These are phyloP conservation scores for Chromoteleia sp. DNA, from an alignment of 2,888 invertebrate genomes.

Conservation along the genomic window DNA sequence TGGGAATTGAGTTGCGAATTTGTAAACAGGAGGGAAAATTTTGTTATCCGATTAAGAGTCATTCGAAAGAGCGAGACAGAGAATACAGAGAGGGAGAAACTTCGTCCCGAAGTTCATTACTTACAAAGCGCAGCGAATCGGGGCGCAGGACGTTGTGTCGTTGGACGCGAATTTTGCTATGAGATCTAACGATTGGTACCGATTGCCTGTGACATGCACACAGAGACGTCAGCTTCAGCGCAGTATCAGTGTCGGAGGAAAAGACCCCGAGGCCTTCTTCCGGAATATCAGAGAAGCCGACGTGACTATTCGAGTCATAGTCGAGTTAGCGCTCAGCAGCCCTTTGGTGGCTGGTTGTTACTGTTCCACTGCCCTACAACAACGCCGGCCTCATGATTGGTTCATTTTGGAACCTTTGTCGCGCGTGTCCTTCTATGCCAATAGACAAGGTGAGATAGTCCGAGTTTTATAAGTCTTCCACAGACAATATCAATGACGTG, in stretches of 20 bases:
- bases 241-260: constrained; percentile 25
- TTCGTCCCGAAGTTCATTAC: too few species aligned
- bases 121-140: too few species aligned
- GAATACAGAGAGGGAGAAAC: too few species aligned
- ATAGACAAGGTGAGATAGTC: constrained; percentile 94
- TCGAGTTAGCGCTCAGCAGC: constrained; percentile 74
- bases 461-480: too few species aligned
- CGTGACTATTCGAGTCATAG: constrained; percentile 66
- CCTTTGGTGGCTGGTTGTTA: constrained; percentile 78
- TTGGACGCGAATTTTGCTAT: too few species aligned
- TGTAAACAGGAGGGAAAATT: too few species aligned
- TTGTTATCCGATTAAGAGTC: too few species aligned
- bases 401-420: constrained; percentile 98
- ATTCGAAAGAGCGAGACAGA: too few species aligned
- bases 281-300: constrained; percentile 41
- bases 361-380: constrained; percentile 82
- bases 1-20: too few species aligned
- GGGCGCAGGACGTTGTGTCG: too few species aligned
- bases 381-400: constrained; percentile 92
- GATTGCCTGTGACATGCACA: constrained; percentile 25
- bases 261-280: constrained; percentile 54
- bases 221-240: constrained; percentile 39
- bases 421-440: constrained; percentile 98
- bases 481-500: too few species aligned
- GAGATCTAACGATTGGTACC: neutral